Percentiles rank a stretch among this genome's conserved stretches.
phyloP scores from a whole-genome alignment of 2,797 vertebrate genomes.

The Parauchenoglanis ngamensis region DNA sequence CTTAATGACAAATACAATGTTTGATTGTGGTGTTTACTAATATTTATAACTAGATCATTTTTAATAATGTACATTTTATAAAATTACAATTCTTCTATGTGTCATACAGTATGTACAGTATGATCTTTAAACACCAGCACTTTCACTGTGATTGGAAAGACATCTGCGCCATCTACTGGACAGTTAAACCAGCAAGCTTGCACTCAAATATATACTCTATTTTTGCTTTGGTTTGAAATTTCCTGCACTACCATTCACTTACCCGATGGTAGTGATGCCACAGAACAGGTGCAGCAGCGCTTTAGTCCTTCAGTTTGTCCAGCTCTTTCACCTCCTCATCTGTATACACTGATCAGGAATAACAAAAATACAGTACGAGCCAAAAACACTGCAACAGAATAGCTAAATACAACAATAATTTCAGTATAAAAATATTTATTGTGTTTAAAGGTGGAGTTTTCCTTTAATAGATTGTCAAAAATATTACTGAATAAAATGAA shows the following conservation, averaged over 20 bases:
- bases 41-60: not conserved
- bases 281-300: not conserved
- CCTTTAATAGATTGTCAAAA: not conserved
- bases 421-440: not conserved
- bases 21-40: not conserved
- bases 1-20: not conserved
- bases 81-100: not conserved
- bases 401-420: not conserved
- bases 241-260: not conserved
- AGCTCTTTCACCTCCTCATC: not conserved
- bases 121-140: not conserved
- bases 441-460: not conserved
- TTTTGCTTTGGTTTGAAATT: not conserved
- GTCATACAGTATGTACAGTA: not conserved
- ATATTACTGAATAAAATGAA: not conserved
- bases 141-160: not conserved
- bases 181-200: not conserved
- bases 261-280: not conserved
- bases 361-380: not conserved
- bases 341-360: not conserved
- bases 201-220: not conserved
- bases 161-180: slow-evolving; percentile 8
- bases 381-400: not conserved
- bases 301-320: not conserved
- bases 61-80: not conserved